Base-by-base conservation (phyloP, 37 sponge, comb jelly and placozoan genomes). In the Crambe crambe region DNA sequence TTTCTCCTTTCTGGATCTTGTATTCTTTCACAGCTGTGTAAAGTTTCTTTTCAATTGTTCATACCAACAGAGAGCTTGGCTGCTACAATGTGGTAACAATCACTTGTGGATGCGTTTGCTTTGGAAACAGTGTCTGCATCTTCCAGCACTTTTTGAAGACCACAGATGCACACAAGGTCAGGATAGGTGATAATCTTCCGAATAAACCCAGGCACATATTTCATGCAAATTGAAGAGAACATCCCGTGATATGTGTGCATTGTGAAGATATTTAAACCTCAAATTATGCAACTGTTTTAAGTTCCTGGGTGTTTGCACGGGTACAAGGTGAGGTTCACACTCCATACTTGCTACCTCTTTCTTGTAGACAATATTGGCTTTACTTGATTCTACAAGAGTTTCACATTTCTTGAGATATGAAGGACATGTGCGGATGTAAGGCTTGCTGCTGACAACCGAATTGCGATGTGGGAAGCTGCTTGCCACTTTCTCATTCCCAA, bases 121-220 rank as follows among this genome's bases (percentile, higher is more conserved):
- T 51, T 18, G 54, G 54, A 51, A 18, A 86, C 74, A 27, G 69
- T 56, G 60, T 86, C 87, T 22, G 68, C 37, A 38, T 73, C 80
- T 4, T 77, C 80, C 26, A 78, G 21, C 22, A 78, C 20, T 47
- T 56, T 80, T 73, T 86, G 66, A 17, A 79, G 40, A n/a, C 80
- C 79, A 86, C 86, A 86, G 37, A 86, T 61, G 43, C 87, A 87
- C 8, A 87, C 60, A 34, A 89, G 69, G 37, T 87, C 81, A 27
- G 87, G 87, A 39, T 68, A 60, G 15, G 81, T 87, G n/a, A 25
- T 41, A 37, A 87, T 87, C 25, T 79, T 68, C 38, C 42, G 47
- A 8, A 86, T 42, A 64, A 63, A 86, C 5, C 68, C 86, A 73
- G 86, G 80, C 20, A 51, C 54, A 51, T 51, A 18, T 18, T 51